Conservation (phyloP, 2,888 invertebrate species). For the Philereme transversata region DNA sequence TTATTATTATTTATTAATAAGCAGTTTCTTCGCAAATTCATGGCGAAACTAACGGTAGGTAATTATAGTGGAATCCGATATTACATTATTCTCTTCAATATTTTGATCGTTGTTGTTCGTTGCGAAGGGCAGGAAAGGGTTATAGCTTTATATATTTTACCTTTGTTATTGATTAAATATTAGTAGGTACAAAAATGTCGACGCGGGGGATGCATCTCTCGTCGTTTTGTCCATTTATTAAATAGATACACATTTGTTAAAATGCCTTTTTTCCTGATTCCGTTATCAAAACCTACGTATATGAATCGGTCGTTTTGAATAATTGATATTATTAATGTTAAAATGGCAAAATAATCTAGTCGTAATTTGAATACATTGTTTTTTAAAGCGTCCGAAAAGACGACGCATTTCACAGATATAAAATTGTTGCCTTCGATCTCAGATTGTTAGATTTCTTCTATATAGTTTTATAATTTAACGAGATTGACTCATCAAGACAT, state of each 20-base stretch:
- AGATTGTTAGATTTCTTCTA: conserved; percentile 76
- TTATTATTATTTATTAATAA: conserved; percentile 18
- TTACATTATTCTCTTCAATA: conserved; percentile 54
- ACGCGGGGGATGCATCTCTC: conserved; percentile 52
- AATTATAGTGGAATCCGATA: conserved; percentile 59
- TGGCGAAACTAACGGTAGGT: conserved; percentile 51
- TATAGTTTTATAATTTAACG: conserved; percentile 75
- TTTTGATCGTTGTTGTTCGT: conserved; percentile 67
- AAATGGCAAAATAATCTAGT: conserved; percentile 62
- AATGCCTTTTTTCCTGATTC: conserved; percentile 49
- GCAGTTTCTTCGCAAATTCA: conserved; percentile 52
- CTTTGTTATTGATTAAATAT: conserved; percentile 64
- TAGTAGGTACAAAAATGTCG: conserved; percentile 62
- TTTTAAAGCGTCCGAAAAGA: conserved; percentile 54
- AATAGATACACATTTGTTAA: conserved; percentile 31
- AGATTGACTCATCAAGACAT: conserved; percentile 68
- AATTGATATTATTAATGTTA: conserved; percentile 68
- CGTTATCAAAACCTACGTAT: conserved; percentile 48
- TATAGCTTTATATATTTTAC: conserved; percentile 75
- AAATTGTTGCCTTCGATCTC: conserved; percentile 70
- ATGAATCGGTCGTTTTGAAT: conserved; percentile 53
- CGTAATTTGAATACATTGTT: conserved; percentile 56
- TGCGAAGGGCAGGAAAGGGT: conserved; percentile 62
- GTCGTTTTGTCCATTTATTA: conserved; percentile 51
- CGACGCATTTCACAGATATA: conserved; percentile 59